These are phyloP conservation scores for Nebria ingens DNA, from an alignment of 1,140 invertebrate species.

Conservation along the genomic window DNA sequence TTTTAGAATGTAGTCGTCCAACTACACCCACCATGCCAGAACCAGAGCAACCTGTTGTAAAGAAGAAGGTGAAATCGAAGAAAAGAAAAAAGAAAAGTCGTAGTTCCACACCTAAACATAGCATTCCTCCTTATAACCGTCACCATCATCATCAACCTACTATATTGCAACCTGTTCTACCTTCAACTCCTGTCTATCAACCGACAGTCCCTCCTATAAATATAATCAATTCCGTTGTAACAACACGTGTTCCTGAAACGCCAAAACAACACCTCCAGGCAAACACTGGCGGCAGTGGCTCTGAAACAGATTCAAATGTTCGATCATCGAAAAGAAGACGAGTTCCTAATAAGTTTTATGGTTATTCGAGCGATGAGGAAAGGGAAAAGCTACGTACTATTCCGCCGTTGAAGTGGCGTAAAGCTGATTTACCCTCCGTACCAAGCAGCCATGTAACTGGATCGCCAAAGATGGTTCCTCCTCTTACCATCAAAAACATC, in stretches of 20 bases:
- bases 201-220: conserved; percentile 18
- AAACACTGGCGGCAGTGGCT: conserved; percentile 15
- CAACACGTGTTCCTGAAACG: conserved; percentile 17
- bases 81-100: conserved; percentile 44
- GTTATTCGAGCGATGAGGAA: conserved; percentile 74
- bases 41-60: conserved; percentile 27
- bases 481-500: conserved; percentile 14
- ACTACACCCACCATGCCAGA: conserved; percentile 41
- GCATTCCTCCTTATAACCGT: not conserved
- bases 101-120: conserved; percentile 1
- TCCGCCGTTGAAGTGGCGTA: conserved; percentile 53
- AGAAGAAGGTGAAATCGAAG: conserved; percentile 46
- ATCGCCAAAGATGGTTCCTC: conserved; percentile 4
- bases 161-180: not conserved
- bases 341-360: conserved; percentile 74
- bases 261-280: conserved; percentile 13
- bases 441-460: conserved; percentile 11
- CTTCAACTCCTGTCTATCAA: conserved; percentile 20
- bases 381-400: conserved; percentile 48
- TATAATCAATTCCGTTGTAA: conserved; percentile 12
- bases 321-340: conserved; percentile 63
- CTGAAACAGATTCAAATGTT: conserved; percentile 46
- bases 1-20: conserved; percentile 42
- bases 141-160: not conserved
- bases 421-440: conserved; percentile 39